Percentiles rank a stretch among this genome's conserved stretches.
phyloP scores from a whole-genome alignment of 2,797 vertebrate genomes.

The Oreortyx pictus region DNA sequence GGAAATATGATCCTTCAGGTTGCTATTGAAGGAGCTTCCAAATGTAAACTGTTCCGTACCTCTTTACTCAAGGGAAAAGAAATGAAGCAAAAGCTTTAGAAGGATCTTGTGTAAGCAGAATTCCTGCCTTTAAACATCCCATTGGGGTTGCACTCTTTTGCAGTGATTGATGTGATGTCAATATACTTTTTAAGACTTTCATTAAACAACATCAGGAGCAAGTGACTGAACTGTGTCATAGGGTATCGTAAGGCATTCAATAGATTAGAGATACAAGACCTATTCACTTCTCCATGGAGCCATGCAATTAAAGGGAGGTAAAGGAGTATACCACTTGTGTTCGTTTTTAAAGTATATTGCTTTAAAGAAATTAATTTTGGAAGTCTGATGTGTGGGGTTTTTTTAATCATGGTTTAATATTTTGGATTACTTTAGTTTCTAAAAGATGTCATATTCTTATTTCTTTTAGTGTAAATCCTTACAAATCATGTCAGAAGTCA shows the following conservation, averaged over 20 bases:
- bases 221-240: neutral
- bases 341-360: neutral
- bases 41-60: neutral
- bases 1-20: neutral
- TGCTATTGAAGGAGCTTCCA: neutral
- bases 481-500: conserved; percentile 75
- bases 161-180: neutral
- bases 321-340: neutral
- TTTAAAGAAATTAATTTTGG: neutral
- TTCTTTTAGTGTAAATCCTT: conserved; percentile 72
- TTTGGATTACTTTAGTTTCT: neutral
- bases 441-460: neutral
- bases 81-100: neutral
- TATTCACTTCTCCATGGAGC: neutral
- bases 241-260: neutral
- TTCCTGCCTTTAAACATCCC: neutral
- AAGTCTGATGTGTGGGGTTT: neutral
- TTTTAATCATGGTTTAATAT: neutral
- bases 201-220: neutral
- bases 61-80: neutral
- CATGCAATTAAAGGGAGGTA: neutral
- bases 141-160: neutral
- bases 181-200: neutral
- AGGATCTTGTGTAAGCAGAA: conserved; percentile 1
- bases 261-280: neutral